Percentiles rank a stretch among this genome's conserved stretches.
Evolutionary conservation across 2,888 invertebrate genomes (phyloP).

Genomic region (Xestobium rufovillosum): DNA sequence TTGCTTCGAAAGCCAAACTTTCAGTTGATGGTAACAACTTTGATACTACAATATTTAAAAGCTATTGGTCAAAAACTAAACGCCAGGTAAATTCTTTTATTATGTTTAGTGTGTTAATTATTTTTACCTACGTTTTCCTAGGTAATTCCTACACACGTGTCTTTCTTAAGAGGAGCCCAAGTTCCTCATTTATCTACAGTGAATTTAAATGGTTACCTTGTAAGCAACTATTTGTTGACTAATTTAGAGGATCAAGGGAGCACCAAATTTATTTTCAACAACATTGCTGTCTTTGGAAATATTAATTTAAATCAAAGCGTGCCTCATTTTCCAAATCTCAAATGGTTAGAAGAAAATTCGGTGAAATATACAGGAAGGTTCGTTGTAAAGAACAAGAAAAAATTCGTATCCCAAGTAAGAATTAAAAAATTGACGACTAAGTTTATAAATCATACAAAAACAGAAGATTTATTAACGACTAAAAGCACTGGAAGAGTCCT

Average conservation of each 20-base stretch:
- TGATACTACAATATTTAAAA: conserved; percentile 22
- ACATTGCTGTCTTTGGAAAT: conserved; percentile 32
- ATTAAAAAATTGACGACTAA: conserved; percentile 24
- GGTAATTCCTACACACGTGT: conserved; percentile 32
- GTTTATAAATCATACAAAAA: not conserved
- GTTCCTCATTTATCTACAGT: conserved; percentile 31
- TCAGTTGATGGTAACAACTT: conserved; percentile 28
- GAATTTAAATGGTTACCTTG: conserved; percentile 30
- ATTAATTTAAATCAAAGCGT: conserved; percentile 26
- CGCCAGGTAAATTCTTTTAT: conserved; percentile 31
- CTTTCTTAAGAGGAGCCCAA: conserved; percentile 29
- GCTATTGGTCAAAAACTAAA: conserved; percentile 37
- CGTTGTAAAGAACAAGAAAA: conserved; percentile 30
- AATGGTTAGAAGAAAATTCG: conserved; percentile 27
- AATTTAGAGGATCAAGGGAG: conserved; percentile 23
- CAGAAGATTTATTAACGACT: conserved; percentile 8
- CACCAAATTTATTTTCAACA: conserved; percentile 33
- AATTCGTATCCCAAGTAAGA: conserved; percentile 25
- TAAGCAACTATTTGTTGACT: conserved; percentile 33
- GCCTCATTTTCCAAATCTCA: conserved; percentile 32
- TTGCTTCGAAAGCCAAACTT: conserved; percentile 25
- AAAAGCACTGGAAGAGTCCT: conserved; percentile 7
- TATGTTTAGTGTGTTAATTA: conserved; percentile 4
- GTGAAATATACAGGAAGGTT: conserved; percentile 34
- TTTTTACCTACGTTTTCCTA: conserved; percentile 19